Evolutionary conservation across 1,140 invertebrate species (phyloP), one percentile per base, ranked within the genome.

Genomic region (Apolygus lucorum): DNA sequence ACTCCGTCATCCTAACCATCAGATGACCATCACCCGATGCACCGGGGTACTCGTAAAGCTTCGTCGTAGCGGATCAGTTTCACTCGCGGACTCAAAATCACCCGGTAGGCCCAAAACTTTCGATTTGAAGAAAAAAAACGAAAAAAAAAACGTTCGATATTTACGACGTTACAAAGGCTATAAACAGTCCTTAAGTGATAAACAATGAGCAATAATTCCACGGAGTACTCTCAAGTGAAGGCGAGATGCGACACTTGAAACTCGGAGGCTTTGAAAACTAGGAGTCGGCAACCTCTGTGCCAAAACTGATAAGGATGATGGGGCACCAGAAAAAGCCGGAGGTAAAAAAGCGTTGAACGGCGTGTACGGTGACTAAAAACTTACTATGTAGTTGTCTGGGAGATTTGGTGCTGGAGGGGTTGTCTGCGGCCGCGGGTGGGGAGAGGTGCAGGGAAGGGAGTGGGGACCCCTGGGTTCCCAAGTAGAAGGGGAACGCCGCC

Each of bases 1-100:
- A 64, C 28, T 64, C 63, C 2, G 63, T 64, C 63, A 64, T 64
- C 26, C 28, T 64, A 14, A 64, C 63, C 63, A 64, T 64, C 63
- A 64, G 63, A 64, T 24, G 25, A 24, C 11, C 22, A 17, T 17
- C 54, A 24, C 13, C 13, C 22, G 13, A 13, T 8, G 13, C 11
- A 59, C 54, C 54, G 54, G 54, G 54, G 22, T 59, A 59, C 54
- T 59, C 8, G 22, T 11, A 21, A 4, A 59, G 22, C 54, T 59
- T 59, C 54, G 54, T 59, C 54, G 54, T 59, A 59, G 54, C 54
- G 54, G 54, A 4, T 59, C 8, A 13, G 8, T 13, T 59, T 11
- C 54, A 59, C 54, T 59, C 54, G 54, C 54, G 54, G 34, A 8
- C 34, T 42, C 34, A 42, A 42, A 42, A 42, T 17, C 4, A 42